phyloP scores from a whole-genome alignment of 1,140 invertebrate genomes.

The Olivierus martensii region DNA sequence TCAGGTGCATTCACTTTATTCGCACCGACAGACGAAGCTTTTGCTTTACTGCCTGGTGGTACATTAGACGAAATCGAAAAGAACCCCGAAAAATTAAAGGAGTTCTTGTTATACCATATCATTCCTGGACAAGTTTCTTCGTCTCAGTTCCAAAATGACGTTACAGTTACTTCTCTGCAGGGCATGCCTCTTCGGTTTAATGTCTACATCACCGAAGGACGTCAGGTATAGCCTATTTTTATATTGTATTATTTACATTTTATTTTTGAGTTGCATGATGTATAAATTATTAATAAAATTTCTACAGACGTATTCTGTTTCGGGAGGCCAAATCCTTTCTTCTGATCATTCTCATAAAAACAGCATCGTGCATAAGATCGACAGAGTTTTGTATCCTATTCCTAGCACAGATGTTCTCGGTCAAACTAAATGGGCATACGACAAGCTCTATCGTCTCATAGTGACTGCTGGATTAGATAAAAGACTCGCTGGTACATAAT shows the following conservation, averaged over 20 bases:
- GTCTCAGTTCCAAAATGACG: slow-evolving; percentile 5
- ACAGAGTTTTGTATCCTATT: slow-evolving; percentile 28
- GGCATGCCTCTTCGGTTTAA: slow-evolving; percentile 19
- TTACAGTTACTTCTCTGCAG: slow-evolving; percentile 6
- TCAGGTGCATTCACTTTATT: slow-evolving; percentile 38
- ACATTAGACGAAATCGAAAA: slow-evolving; percentile 10
- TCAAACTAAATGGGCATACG: slow-evolving; percentile 7
- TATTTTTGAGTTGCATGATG: too few species aligned
- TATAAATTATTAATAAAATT: slow-evolving; percentile 1
- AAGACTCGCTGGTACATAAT: slow-evolving; percentile 24
- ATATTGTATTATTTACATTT: too few species aligned
- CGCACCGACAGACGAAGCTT: slow-evolving; percentile 38
- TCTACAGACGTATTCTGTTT: slow-evolving; percentile 28
- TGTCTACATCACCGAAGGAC: slow-evolving; percentile 5
- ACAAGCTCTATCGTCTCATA: slow-evolving; percentile 15
- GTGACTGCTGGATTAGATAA: slow-evolving; percentile 18
- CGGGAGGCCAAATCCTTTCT: slow-evolving; percentile 27
- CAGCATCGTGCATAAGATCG: slow-evolving; percentile 30
- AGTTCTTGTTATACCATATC: slow-evolving; percentile 17
- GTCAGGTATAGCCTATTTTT: background rate
- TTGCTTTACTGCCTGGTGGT: slow-evolving; percentile 20
- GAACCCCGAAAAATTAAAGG: slow-evolving; percentile 8
- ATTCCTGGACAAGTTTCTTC: slow-evolving; percentile 5
- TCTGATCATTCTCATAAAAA: slow-evolving; percentile 26
- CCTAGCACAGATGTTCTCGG: slow-evolving; percentile 22